Percentiles rank a stretch among this genome's conserved stretches.
Conservation (phyloP, 2,888 invertebrate species). For the Lasioglossum pauxillum region DNA sequence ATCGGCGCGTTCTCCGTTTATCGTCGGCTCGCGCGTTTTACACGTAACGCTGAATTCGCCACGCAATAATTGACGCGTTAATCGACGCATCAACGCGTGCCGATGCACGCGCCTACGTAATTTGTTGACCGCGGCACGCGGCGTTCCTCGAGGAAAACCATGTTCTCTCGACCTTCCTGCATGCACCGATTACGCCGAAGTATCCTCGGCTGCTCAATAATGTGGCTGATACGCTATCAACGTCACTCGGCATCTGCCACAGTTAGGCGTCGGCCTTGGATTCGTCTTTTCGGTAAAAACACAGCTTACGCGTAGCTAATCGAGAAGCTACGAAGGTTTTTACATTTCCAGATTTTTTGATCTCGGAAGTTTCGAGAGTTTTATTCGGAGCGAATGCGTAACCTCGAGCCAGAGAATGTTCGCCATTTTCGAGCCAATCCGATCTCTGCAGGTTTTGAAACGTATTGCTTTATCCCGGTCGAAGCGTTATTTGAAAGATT, state of each 20-base stretch:
- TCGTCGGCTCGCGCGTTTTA: neutral
- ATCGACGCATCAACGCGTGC: neutral
- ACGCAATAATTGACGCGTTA: neutral
- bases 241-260: neutral
- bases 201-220: neutral
- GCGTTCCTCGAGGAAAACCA: neutral
- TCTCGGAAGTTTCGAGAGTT: neutral
- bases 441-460: neutral
- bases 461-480: neutral
- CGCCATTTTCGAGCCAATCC: neutral
- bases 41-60: neutral
- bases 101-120: neutral
- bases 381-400: neutral
- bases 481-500: neutral
- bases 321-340: neutral
- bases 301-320: neutral
- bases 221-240: neutral
- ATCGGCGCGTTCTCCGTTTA: neutral
- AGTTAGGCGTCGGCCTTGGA: neutral
- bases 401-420: neutral
- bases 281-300: neutral
- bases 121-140: neutral
- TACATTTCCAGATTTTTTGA: neutral
- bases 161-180: neutral
- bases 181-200: neutral